A percentile compares a stretch with the other conserved stretches of the same genome.
Conservation (phyloP, 2,888 invertebrate genomes). For the Sphecodes monilicornis region DNA sequence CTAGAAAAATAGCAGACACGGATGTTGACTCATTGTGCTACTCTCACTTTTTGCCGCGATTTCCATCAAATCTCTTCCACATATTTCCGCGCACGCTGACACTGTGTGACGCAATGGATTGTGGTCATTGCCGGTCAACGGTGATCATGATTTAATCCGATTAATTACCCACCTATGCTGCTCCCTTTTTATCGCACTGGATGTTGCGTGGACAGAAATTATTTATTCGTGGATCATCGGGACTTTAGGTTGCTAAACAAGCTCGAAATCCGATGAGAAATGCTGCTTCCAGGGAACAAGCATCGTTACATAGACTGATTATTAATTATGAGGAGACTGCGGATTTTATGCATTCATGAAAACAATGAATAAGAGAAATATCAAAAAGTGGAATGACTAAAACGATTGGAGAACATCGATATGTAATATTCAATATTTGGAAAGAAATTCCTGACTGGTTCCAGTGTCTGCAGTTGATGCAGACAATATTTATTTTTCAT, state of each 20-base stretch:
- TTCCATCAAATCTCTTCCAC: conserved; percentile 54
- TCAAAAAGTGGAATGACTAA: too few relatives aligned
- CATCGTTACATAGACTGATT: too few relatives aligned
- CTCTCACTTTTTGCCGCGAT: conserved; percentile 63
- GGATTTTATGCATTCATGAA: too few relatives aligned
- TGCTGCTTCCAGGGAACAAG: too few relatives aligned
- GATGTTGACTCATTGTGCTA: conserved; percentile 60
- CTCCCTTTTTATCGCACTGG: neutral
- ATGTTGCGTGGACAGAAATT: neutral
- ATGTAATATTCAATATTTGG: too few relatives aligned
- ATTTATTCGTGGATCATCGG: neutral
- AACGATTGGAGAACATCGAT: too few relatives aligned
- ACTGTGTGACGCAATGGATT: conserved; percentile 6
- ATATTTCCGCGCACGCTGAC: conserved; percentile 26
- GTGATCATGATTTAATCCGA: conserved; percentile 13
- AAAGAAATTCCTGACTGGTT: too few relatives aligned
- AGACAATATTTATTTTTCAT: too few relatives aligned
- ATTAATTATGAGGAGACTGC: neutral
- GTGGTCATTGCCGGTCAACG: neutral
- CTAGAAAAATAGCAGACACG: conserved; percentile 46
- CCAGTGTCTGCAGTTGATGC: too few relatives aligned
- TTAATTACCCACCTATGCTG: neutral
- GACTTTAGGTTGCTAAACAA: neutral
- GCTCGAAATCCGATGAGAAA: neutral
- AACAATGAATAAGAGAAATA: too few relatives aligned